phyloP scores from a whole-genome alignment of 2,113 vertebrate species.

The Caranx ignobilis region DNA sequence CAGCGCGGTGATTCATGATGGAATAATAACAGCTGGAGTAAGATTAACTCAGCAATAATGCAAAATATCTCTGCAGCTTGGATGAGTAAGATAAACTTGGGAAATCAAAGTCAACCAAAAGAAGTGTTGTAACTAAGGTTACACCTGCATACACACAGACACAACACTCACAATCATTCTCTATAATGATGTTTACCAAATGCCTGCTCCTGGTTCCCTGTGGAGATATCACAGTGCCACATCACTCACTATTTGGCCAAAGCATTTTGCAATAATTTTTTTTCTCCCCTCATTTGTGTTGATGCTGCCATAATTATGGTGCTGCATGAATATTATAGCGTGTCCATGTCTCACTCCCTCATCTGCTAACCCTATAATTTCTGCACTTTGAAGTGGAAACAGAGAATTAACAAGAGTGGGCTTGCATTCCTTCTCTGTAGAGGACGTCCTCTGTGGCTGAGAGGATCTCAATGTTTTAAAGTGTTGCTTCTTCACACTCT shows the following conservation, averaged over 20 bases:
- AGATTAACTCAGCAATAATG: not conserved
- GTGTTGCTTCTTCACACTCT: constrained; percentile 24
- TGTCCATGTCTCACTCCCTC: constrained; percentile 55
- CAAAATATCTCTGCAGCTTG: not conserved
- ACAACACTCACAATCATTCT: not conserved
- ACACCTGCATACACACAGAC: not conserved
- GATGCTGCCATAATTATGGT: constrained; percentile 58
- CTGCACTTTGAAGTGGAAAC: constrained; percentile 61
- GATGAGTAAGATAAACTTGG: not conserved
- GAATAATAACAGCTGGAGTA: not conserved
- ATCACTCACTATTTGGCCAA: constrained; percentile 43
- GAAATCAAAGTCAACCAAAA: constrained; percentile 4
- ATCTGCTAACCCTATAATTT: constrained; percentile 61
- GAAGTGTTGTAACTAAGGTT: not conserved
- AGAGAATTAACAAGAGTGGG: constrained; percentile 59
- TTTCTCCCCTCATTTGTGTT: constrained; percentile 31
- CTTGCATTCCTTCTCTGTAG: constrained; percentile 52
- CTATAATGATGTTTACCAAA: constrained; percentile 16
- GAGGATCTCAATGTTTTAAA: constrained; percentile 49
- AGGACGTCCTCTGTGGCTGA: constrained; percentile 47
- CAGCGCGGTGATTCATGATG: not conserved
- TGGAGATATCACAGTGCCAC: constrained; percentile 16
- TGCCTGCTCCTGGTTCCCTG: not conserved
- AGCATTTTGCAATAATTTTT: constrained; percentile 31
- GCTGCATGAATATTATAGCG: constrained; percentile 52